phyloP scores from a whole-genome alignment of 2,113 vertebrate genomes.

The Lates calcarifer region DNA sequence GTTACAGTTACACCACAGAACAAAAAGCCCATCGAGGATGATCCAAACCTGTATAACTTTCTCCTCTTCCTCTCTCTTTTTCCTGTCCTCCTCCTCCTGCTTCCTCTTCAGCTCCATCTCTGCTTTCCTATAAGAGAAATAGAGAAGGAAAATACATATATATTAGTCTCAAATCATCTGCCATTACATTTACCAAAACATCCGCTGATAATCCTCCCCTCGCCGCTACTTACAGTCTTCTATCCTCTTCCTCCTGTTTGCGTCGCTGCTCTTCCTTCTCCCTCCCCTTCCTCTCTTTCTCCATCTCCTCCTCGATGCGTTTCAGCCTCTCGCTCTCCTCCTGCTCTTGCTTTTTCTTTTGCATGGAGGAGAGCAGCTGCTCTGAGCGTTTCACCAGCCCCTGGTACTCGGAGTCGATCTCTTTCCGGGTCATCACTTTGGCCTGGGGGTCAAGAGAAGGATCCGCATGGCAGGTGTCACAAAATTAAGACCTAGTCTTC shows the following conservation, averaged over 20 bases:
- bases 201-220: not conserved
- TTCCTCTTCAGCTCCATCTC: conserved; percentile 98
- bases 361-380: conserved; percentile 91
- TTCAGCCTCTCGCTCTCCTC: conserved; percentile 93
- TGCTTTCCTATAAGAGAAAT: conserved; percentile 96
- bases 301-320: conserved; percentile 95
- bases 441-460: conserved; percentile 76
- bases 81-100: conserved; percentile 96
- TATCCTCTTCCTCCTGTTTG: conserved; percentile 93
- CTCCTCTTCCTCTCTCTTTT: conserved; percentile 93
- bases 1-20: not conserved
- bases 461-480: not conserved
- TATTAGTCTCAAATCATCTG: not conserved
- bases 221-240: conserved; percentile 87
- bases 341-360: conserved; percentile 95
- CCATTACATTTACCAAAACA: too few relatives aligned
- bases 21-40: not conserved
- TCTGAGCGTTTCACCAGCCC: conserved; percentile 91
- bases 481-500: conserved; percentile 2
- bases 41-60: conserved; percentile 90
- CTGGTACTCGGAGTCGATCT: conserved; percentile 94
- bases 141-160: too few relatives aligned
- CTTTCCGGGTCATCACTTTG: conserved; percentile 90
- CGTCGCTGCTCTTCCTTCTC: conserved; percentile 91
- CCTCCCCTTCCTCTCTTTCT: conserved; percentile 89